These are phyloP conservation scores for Phrynocephalus guinanensis DNA, from an alignment of 2,797 vertebrate species.

Conservation along the genomic window DNA sequence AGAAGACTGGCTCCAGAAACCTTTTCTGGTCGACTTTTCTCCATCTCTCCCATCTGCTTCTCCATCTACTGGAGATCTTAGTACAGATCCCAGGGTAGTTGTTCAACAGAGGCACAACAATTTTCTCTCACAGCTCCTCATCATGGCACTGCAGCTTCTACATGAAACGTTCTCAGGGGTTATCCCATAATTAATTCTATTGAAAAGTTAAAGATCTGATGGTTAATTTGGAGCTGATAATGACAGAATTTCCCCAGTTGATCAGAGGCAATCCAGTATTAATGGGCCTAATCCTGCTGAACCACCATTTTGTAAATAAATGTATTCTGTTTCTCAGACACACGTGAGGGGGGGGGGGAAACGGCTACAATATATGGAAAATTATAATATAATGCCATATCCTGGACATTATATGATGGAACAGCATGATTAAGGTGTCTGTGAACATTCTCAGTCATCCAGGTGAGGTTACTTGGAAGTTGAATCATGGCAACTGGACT, in stretches of 20 bases:
- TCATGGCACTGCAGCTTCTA: background rate
- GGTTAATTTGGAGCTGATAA: conserved; percentile 45
- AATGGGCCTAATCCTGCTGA: conserved; percentile 64
- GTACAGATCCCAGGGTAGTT: background rate
- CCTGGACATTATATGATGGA: conserved; percentile 14
- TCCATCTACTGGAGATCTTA: conserved; percentile 55
- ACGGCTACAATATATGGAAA: background rate
- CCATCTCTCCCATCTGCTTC: background rate
- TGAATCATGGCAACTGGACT: no score
- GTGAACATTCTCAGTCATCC: no score
- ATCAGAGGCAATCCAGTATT: conserved; percentile 66
- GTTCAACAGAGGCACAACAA: background rate
- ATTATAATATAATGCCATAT: conserved; percentile 43
- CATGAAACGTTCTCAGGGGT: background rate
- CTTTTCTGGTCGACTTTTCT: conserved; percentile 30
- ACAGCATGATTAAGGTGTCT: background rate
- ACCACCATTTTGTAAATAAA: background rate
- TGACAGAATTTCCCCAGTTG: conserved; percentile 40
- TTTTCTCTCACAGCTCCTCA: background rate
- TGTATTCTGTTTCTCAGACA: accelerated
- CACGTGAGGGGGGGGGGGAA: no score
- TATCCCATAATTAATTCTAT: background rate
- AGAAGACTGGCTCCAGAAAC: conserved; percentile 25
- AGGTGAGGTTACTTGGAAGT: no score
- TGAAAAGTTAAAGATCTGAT: conserved; percentile 9